These are phyloP conservation scores for Drosophila bifasciata DNA, from an alignment of 1,140 invertebrate species.

Conservation along the genomic window DNA sequence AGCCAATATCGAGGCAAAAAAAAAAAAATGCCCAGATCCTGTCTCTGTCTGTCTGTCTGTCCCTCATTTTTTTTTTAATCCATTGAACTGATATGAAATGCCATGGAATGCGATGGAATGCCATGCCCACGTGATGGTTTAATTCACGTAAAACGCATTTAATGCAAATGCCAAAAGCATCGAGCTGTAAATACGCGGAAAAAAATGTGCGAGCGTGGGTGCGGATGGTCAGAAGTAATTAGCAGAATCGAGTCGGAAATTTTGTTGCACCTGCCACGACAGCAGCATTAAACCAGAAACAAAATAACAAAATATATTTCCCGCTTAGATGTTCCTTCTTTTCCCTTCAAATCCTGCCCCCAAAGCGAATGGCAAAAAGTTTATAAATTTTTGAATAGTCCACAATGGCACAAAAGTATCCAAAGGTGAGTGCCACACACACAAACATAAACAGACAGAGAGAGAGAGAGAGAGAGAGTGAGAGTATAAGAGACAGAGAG, in stretches of 20 bases:
- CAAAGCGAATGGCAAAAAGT: constrained; percentile 47
- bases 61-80: neutral
- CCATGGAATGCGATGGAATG: constrained; percentile 12
- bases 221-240: constrained; percentile 40
- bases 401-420: constrained; percentile 49
- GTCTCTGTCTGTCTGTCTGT: too few relatives aligned
- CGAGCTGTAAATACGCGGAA: neutral
- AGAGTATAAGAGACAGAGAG: neutral
- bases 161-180: constrained; percentile 46
- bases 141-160: constrained; percentile 20
- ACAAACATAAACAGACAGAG: neutral
- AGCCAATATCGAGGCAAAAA: constrained; percentile 27
- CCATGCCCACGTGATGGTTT: too few relatives aligned
- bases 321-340: constrained; percentile 16
- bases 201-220: neutral
- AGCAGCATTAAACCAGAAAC: neutral
- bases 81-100: constrained; percentile 4
- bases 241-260: constrained; percentile 9
- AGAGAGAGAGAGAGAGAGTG: neutral
- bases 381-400: constrained; percentile 73
- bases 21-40: constrained; percentile 2
- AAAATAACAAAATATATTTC: neutral
- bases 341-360: too few relatives aligned
- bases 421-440: constrained; percentile 41
- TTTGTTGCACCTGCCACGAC: constrained; percentile 1